Percentiles rank a stretch among this genome's conserved stretches.
Conservation (phyloP, 2,888 invertebrate genomes). For the Fragum whitleyi region DNA sequence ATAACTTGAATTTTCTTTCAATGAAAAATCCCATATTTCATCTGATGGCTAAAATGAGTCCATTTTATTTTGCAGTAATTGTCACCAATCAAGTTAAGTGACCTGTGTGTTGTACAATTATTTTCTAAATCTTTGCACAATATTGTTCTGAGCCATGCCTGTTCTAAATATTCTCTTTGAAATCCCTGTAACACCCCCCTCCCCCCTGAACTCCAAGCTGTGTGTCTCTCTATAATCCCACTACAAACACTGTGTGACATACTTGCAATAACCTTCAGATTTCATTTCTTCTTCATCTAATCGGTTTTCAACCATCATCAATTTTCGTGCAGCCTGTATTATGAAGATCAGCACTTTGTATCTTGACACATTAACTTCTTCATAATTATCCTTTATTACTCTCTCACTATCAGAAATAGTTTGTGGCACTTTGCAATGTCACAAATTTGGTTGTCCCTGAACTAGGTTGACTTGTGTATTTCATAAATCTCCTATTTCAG, state of each 20-base stretch:
- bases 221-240: too few relatives aligned
- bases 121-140: too few relatives aligned
- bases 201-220: too few relatives aligned
- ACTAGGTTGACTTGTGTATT: background rate
- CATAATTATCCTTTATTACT: background rate
- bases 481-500: background rate
- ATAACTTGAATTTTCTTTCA: too few relatives aligned
- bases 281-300: slow-evolving; percentile 82
- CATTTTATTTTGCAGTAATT: too few relatives aligned
- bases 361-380: background rate
- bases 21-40: too few relatives aligned
- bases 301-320: slow-evolving; percentile 86
- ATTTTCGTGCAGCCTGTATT: slow-evolving; percentile 98
- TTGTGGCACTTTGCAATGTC: background rate
- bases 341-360: slow-evolving; percentile 22
- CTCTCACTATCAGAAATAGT: background rate
- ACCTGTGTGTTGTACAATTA: too few relatives aligned
- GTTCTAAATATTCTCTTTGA: too few relatives aligned
- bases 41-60: too few relatives aligned
- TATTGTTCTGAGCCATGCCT: too few relatives aligned
- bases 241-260: slow-evolving; percentile 48
- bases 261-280: slow-evolving; percentile 80
- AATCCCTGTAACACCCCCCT: too few relatives aligned
- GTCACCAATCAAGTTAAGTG: too few relatives aligned
- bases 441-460: background rate